Conservation (phyloP, 2,113 vertebrate genomes). For the Nanorana parkeri region DNA sequence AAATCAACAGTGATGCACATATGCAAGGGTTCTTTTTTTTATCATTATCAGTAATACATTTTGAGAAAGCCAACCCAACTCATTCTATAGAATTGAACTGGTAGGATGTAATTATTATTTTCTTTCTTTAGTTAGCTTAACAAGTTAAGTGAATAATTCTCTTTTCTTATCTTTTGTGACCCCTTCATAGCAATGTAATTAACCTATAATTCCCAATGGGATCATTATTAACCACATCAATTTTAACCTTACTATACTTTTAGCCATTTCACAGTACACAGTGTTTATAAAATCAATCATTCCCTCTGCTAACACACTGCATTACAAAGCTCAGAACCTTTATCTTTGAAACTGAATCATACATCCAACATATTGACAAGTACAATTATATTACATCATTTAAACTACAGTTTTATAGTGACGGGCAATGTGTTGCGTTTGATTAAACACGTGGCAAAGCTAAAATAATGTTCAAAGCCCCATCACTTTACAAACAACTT, state of each 20-base stretch:
- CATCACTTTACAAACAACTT: neutral
- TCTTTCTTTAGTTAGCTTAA: slow-evolving; percentile 13
- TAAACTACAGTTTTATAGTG: slow-evolving; percentile 22
- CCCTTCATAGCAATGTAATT: neutral
- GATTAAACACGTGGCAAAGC: slow-evolving; percentile 12
- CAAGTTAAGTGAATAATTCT: slow-evolving; percentile 10
- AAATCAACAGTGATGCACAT: too few species aligned
- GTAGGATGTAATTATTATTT: neutral
- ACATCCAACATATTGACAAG: slow-evolving; percentile 35
- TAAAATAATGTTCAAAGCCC: slow-evolving; percentile 15
- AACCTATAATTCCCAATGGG: slow-evolving; percentile 14
- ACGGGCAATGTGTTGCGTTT: slow-evolving; percentile 19
- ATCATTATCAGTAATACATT: too few species aligned
- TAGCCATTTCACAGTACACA: neutral
- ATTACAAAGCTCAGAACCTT: slow-evolving; percentile 20
- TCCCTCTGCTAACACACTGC: neutral
- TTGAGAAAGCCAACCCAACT: neutral
- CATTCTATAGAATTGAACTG: neutral
- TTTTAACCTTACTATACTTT: neutral
- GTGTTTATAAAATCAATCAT: slow-evolving; percentile 8
- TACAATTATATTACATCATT: slow-evolving; percentile 37
- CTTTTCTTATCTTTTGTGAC: slow-evolving; percentile 21
- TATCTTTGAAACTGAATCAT: slow-evolving; percentile 30
- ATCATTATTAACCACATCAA: slow-evolving; percentile 16
- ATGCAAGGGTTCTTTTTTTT: too few species aligned